Evolutionary conservation across 1,140 invertebrate species (phyloP), one percentile per base, ranked within the genome.

Genomic region (Scaptodrosophila lebanonensis): DNA sequence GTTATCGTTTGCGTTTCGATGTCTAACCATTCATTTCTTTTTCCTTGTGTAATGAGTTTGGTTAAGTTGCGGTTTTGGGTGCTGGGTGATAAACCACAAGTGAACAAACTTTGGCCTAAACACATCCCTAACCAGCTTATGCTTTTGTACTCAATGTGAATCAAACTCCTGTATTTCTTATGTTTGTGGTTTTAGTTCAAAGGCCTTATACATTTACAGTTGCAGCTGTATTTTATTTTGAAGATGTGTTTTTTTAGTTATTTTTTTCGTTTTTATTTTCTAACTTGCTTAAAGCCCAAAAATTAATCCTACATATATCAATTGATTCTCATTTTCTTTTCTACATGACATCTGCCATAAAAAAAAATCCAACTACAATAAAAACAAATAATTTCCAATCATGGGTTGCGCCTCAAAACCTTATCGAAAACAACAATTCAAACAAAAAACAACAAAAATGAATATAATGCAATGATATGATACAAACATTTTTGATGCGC

Each of bases 371-470:
- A 44, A 29, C 36, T 42, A 12, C 12, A 45, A 18, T 50, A 44
- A 51, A 66, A 68, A 53, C 51, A 35, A 40, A 39, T 29, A 40
- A 13, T 61, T 61, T 51, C 58, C 38, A 40, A 18, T 54, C 44
- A 18, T 58, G 30, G 30, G 49, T 13, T 39, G 8, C 25, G 3
- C 29, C 1, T 48, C 12, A 11, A 9, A n/a, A 13, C 32, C 38
- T 49, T 45, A 51, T 36, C n/a, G 7, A 38, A 58, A 56, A 58
- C 54, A 66, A 63, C 58, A 77, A 76, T 59, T 62, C 66, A 71
- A 63, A 33, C 72, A 49, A 52, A 52, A 63, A 64, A 72, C 73
- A 67, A 67, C 57, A 61, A 47, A 61, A 65, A 71, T 75, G 66
- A 77, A 76, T 63, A 66, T 51, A 40, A 56, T 52, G 44, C 49